Evolutionary conservation across 2,888 invertebrate genomes (phyloP), one percentile per base, ranked within the genome.

Genomic region (Rhabditoides inermis): DNA sequence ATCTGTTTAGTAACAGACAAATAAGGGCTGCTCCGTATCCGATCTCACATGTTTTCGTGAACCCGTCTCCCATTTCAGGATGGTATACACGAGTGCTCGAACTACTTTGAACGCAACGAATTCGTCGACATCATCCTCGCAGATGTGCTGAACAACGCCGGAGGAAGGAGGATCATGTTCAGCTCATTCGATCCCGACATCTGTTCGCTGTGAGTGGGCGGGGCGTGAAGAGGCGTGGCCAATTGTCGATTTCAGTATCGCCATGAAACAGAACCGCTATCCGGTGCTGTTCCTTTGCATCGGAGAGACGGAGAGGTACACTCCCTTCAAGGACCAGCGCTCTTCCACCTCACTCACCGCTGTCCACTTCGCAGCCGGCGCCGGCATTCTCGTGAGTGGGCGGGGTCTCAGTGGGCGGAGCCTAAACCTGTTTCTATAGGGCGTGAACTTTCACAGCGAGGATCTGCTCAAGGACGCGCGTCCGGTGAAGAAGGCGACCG

Each of bases 141-240:
- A 77, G 86, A 86, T 20, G 87, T 92, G 1, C 79, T 94, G 63
- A 83, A 85, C 61, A 81, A 88, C 77, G 88, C 86, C 6, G 86
- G 84, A 3, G 81, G 83, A 7, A 83, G 95, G 18, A 85, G 88
- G 53, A 87, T 98, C 55, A 85, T 95, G 22, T 87, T 95, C 73
- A 90, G 90, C 0, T 88, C 88, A 70, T 95, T 95, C 78, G 90
- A 94, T 80, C 90, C 95, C 0, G 92, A 95, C 77, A 86, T 91
- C 64, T 94, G 94, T 77, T 85, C 87, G 2, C 88, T 92, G 88
- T 83, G 73, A 79, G 79, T 77, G 48, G 1, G 22, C 40, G 26
- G 2, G 12, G 7, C n/a, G n/a, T 26, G n/a, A 10, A 49, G n/a
- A 5, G 26, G 30, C n/a, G 18, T 2, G 18, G 30, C 1, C 46